A percentile compares a stretch with the other conserved stretches of the same genome.
phyloP scores from a whole-genome alignment of 1,140 invertebrate genomes.

The Adoxophyes honmai region DNA sequence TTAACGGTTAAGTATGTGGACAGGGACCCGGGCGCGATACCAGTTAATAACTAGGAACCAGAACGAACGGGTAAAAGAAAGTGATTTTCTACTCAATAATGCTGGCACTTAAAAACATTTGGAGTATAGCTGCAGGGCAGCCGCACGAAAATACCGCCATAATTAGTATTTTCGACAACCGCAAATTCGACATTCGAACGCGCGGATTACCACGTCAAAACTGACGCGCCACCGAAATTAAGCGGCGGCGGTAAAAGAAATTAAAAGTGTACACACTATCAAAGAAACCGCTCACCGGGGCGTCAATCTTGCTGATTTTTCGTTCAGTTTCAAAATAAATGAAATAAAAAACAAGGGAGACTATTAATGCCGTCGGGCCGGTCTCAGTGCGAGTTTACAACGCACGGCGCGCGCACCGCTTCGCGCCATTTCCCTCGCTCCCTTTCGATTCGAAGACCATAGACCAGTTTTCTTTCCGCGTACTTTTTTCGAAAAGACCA shows the following conservation, averaged over 20 bases:
- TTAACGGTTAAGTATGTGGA: too few relatives aligned
- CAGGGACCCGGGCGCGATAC: too few relatives aligned
- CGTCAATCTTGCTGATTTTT: slow-evolving; percentile 57
- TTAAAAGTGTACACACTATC: slow-evolving; percentile 23
- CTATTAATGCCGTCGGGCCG: slow-evolving; percentile 45
- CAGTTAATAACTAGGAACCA: too few relatives aligned
- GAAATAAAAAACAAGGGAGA: slow-evolving; percentile 47
- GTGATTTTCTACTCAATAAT: too few relatives aligned
- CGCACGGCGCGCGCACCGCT: slow-evolving; percentile 48
- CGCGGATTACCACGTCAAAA: slow-evolving; percentile 60
- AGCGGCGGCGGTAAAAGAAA: slow-evolving; percentile 31
- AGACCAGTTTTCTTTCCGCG: slow-evolving; percentile 20
- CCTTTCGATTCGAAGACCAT: slow-evolving; percentile 21
- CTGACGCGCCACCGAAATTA: slow-evolving; percentile 53
- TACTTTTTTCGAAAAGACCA: slow-evolving; percentile 21
- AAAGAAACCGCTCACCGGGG: slow-evolving; percentile 40
- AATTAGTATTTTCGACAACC: slow-evolving; percentile 15
- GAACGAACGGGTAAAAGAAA: too few relatives aligned
- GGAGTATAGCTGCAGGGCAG: too few relatives aligned
- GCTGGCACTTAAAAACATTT: too few relatives aligned
- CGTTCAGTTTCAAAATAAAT: slow-evolving; percentile 63
- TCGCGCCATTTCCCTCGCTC: slow-evolving; percentile 38
- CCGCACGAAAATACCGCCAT: slow-evolving; percentile 7
- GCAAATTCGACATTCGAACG: slow-evolving; percentile 14
- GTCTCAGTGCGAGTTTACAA: slow-evolving; percentile 59